Base-by-base conservation (phyloP, 2,888 invertebrate species). In the Ophioninae sp. region DNA sequence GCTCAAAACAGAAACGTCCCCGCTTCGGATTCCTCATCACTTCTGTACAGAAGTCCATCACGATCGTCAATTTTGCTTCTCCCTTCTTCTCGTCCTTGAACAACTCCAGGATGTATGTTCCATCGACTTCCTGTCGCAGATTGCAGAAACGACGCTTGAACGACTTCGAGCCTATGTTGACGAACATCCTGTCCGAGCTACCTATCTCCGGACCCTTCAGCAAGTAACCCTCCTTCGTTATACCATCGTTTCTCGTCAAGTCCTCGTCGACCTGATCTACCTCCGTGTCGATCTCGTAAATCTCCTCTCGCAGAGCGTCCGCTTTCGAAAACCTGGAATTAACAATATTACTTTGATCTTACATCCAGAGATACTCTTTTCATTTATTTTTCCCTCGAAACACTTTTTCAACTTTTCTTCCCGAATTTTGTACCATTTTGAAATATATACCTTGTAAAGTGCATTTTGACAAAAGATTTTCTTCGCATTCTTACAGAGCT, bases 51-150 rank as follows among this genome's bases (percentile, higher is more conserved):
- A 98, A 97, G 93, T 98, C 98, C 96, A 98, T 96, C 86, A 97
- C 98, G 91, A 98, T 97, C 56, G 98, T 97, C 87, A 97, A 96
- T 93, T 98, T 98, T 0, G 97, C 96, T 89, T 98, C 98, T 39
- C 96, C 96, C 93, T 97, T 98, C 91, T 97, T 96, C 85, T 98
- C 98, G 93, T 98, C 98, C 93, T 98, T 98, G 93, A 97, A 97
- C 88, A 98, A 95, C 93, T 98, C 98, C 75, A 98, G 94, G 90
- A 97, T 97, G 90, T 98, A 98, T 0, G 98, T 97, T 67, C 97
- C 97, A 92, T 98, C 98, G 44, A 98, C 96, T 93, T 98, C 98
- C 92, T 97, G 96, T 85, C 98, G 95, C 91, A 98, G 95, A 93
- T 97, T 97, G 93, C 98, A 98, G 93, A 97, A 98, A 85, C 96